Conservation (phyloP, 1,140 invertebrate genomes). For the Sitobion miscanthi region DNA sequence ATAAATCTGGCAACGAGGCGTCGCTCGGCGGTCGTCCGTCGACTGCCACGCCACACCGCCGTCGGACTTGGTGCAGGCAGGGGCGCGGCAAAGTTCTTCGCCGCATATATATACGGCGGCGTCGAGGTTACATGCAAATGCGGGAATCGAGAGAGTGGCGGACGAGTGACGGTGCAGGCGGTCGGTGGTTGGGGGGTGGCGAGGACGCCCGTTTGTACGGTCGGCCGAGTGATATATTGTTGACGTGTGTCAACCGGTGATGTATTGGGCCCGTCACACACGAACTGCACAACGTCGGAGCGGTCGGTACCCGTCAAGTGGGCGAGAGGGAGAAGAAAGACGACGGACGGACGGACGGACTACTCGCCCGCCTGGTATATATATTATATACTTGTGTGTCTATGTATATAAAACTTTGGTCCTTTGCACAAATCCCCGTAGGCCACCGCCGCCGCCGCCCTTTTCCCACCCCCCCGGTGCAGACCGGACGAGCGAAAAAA, state of each 20-base stretch:
- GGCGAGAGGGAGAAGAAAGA: neutral
- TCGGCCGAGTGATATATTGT: slow-evolving; percentile 54
- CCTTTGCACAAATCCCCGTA: slow-evolving; percentile 35
- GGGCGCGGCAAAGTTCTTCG: slow-evolving; percentile 30
- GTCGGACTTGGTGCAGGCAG: neutral
- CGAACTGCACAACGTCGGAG: neutral
- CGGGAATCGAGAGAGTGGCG: slow-evolving; percentile 23
- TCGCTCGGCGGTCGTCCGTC: neutral
- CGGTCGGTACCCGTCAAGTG: neutral
- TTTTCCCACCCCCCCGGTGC: neutral
- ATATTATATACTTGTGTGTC: neutral
- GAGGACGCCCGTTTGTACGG: slow-evolving; percentile 35
- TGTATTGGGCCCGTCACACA: slow-evolving; percentile 55
- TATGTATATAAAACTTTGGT: slow-evolving; percentile 40
- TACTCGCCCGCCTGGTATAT: too few species aligned
- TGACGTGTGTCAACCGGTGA: slow-evolving; percentile 57
- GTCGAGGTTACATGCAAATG: slow-evolving; percentile 50
- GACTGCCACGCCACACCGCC: neutral
- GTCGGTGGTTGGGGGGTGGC: neutral
- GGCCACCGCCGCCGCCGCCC: neutral
- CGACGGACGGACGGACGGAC: slow-evolving; percentile 31
- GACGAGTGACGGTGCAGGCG: neutral
- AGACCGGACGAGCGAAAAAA: neutral
- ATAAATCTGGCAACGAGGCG: slow-evolving; percentile 31
- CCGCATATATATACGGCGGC: neutral